Evolutionary conservation across 2,113 vertebrate genomes (phyloP).

Genomic region (Rhinolophus ferrumequinum): DNA sequence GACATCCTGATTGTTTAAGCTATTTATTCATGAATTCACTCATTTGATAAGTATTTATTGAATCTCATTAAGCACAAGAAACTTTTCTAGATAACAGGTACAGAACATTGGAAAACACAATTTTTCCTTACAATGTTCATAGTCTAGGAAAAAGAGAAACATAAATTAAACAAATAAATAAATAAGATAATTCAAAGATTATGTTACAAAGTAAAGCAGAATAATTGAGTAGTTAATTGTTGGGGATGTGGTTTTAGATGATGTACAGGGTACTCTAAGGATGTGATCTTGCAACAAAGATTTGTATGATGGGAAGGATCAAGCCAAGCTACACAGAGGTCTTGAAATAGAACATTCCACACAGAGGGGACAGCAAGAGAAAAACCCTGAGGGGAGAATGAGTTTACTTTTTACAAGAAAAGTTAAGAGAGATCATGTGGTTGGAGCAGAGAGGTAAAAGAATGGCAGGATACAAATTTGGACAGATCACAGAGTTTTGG

Average conservation of each 20-base stretch:
- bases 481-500: background rate
- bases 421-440: background rate
- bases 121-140: background rate
- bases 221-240: background rate
- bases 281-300: background rate
- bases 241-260: background rate
- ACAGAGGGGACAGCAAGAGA: background rate
- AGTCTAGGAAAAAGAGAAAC: slow-evolving; percentile 6
- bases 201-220: background rate
- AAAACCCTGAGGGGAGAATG: background rate
- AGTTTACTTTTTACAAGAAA: background rate
- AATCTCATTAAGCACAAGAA: background rate
- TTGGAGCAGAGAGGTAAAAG: background rate
- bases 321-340: background rate
- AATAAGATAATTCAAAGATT: background rate
- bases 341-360: background rate
- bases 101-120: background rate
- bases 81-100: background rate
- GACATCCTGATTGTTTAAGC: slow-evolving; percentile 27
- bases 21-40: slow-evolving; percentile 14
- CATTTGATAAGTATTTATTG: slow-evolving; percentile 46
- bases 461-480: background rate
- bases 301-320: background rate
- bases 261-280: background rate
- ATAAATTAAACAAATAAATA: background rate